These are phyloP conservation scores for Zaprionus capensis DNA, from an alignment of 1,140 invertebrate genomes.

Conservation along the genomic window DNA sequence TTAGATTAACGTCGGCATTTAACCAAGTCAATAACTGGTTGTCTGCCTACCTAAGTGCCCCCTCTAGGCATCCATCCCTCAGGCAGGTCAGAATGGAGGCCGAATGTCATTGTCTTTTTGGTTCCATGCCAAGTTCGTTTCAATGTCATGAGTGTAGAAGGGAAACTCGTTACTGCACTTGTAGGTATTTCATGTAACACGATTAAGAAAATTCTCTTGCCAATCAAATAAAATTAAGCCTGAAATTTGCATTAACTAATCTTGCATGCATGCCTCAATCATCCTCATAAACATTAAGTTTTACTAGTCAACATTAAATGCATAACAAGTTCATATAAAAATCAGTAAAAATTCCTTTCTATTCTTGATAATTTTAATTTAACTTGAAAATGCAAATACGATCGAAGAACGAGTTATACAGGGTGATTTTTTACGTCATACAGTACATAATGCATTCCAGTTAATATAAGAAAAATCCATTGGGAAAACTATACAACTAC, in stretches of 20 bases:
- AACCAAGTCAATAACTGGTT: conserved; percentile 44
- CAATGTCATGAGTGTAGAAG: conserved; percentile 57
- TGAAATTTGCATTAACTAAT: conserved; percentile 2
- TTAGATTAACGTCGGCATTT: conserved; percentile 68
- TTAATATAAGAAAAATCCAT: neutral
- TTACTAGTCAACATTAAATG: conserved; percentile 16
- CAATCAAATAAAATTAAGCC: conserved; percentile 9
- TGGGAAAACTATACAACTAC: conserved; percentile 12
- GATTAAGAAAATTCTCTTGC: neutral
- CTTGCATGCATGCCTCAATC: conserved; percentile 2
- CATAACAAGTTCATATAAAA: conserved; percentile 22
- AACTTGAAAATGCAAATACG: conserved; percentile 33
- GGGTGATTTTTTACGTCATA: neutral
- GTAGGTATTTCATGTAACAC: neutral
- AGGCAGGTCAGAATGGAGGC: conserved; percentile 15
- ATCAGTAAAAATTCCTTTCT: conserved; percentile 19
- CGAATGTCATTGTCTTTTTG: conserved; percentile 28
- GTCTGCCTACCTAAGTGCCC: conserved; percentile 16
- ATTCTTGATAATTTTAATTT: conserved; percentile 23
- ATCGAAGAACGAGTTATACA: conserved; percentile 12
- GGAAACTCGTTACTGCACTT: conserved; percentile 20
- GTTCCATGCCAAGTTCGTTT: conserved; percentile 66
- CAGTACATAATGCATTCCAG: neutral
- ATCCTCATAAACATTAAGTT: conserved; percentile 25
- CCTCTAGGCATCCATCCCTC: neutral